Evolutionary conservation across 1,140 invertebrate genomes (phyloP).

Genomic region (Oreohelix idahoensis): DNA sequence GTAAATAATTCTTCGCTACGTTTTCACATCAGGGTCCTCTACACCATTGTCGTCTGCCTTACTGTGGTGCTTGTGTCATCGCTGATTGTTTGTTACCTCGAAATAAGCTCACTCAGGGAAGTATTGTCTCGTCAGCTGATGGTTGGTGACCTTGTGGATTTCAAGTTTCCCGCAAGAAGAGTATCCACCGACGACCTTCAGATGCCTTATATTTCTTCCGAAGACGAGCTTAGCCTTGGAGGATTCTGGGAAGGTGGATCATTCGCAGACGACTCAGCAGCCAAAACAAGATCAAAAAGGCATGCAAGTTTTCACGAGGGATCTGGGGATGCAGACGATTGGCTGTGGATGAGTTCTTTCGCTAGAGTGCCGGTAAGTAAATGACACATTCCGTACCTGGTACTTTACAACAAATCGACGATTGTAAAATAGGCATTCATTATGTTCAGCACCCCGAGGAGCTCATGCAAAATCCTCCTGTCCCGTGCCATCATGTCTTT

Average conservation of each 20-base stretch:
- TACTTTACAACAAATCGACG: too few relatives aligned
- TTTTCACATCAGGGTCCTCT: slow-evolving; percentile 8
- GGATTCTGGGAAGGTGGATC: slow-evolving; percentile 8
- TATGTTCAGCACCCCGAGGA: too few relatives aligned
- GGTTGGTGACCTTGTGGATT: neutral
- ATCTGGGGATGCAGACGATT: slow-evolving; percentile 19
- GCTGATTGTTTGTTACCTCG: neutral
- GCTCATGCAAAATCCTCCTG: too few relatives aligned
- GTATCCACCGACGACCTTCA: neutral
- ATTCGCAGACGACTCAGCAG: neutral
- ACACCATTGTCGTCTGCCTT: neutral
- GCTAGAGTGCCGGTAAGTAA: slow-evolving; percentile 29
- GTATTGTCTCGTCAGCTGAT: neutral
- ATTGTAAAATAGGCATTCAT: too few relatives aligned
- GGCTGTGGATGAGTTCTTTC: slow-evolving; percentile 32
- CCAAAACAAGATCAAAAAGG: slow-evolving; percentile 15
- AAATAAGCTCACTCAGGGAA: neutral
- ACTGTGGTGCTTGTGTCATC: neutral
- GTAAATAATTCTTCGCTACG: neutral
- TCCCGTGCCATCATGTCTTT: too few relatives aligned
- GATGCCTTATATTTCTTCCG: slow-evolving; percentile 16
- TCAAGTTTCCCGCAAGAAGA: neutral
- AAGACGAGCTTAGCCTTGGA: slow-evolving; percentile 2
- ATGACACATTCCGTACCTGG: too few relatives aligned
- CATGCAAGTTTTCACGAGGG: slow-evolving; percentile 3